A percentile compares a stretch with the other conserved stretches of the same genome.
Evolutionary conservation across 1,140 invertebrate genomes (phyloP).

Genomic region (Hetaerina americana): DNA sequence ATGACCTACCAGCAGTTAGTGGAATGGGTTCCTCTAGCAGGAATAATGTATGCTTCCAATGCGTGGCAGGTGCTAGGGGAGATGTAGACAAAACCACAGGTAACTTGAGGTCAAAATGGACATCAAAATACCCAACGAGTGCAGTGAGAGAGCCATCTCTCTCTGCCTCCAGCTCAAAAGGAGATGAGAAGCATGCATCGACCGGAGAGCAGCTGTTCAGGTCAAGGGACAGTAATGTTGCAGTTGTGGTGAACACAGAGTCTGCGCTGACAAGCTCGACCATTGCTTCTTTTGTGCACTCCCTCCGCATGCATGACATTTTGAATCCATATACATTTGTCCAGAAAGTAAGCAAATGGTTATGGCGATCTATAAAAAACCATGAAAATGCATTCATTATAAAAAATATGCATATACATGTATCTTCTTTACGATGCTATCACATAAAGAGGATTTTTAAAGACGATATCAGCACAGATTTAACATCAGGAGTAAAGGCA

Average conservation of each 20-base stretch:
- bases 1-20: slow-evolving; percentile 57
- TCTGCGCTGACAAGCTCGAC: slow-evolving; percentile 70
- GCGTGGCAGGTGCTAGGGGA: slow-evolving; percentile 61
- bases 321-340: slow-evolving; percentile 93
- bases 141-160: slow-evolving; percentile 68
- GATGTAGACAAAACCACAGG: slow-evolving; percentile 56
- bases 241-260: slow-evolving; percentile 59
- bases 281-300: slow-evolving; percentile 78
- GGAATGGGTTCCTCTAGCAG: slow-evolving; percentile 61
- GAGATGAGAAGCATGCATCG: slow-evolving; percentile 65
- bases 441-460: no score
- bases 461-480: no score
- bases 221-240: slow-evolving; percentile 54
- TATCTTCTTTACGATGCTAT: no score
- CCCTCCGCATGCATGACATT: slow-evolving; percentile 86
- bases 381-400: no score
- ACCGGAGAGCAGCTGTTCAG: slow-evolving; percentile 67
- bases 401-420: no score
- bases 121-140: slow-evolving; percentile 87
- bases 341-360: slow-evolving; percentile 75
- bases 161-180: slow-evolving; percentile 58
- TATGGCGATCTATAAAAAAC: slow-evolving; percentile 51
- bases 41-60: slow-evolving; percentile 98
- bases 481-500: no score
- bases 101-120: slow-evolving; percentile 64